Evolutionary conservation across 2,797 vertebrate species (phyloP).

Genomic region (Petrocephalus schoutedeni): DNA sequence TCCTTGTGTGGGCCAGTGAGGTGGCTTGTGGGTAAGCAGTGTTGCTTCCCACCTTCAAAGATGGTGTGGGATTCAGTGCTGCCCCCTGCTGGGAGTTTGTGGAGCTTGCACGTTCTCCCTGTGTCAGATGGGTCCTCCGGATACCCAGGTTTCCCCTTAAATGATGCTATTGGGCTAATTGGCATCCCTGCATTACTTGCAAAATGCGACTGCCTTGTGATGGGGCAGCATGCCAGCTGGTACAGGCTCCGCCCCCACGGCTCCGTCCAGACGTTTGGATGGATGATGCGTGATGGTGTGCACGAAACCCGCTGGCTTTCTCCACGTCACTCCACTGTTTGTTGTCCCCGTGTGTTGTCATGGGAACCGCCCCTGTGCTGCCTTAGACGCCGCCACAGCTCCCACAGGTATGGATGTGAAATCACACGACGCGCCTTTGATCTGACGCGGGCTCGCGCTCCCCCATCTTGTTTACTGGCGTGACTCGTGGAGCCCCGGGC

Average conservation of each 20-base stretch:
- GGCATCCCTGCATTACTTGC: neutral
- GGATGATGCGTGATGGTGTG: neutral
- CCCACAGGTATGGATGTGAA: conserved; percentile 36
- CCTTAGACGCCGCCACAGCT: conserved; percentile 30
- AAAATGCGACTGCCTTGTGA: neutral
- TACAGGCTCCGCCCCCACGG: neutral
- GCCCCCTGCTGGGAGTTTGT: neutral
- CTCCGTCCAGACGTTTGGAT: neutral
- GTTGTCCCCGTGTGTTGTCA: conserved; percentile 42
- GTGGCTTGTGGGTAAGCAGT: neutral
- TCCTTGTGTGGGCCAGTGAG: conserved; percentile 23
- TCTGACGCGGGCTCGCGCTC: conserved; percentile 42
- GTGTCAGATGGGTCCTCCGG: neutral
- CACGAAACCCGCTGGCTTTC: neutral
- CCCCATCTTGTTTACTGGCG: conserved; percentile 25
- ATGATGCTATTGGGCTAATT: neutral
- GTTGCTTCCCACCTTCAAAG: neutral
- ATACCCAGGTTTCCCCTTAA: neutral
- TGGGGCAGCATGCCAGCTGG: neutral
- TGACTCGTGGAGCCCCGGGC: conserved; percentile 19
- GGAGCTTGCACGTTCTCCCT: neutral
- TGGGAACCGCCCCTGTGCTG: conserved; percentile 34
- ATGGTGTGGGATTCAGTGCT: neutral
- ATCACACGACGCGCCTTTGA: conserved; percentile 38
- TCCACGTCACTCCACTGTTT: conserved; percentile 37